Conservation (phyloP, 2,797 vertebrate genomes). For the Cottoperca gobio region DNA sequence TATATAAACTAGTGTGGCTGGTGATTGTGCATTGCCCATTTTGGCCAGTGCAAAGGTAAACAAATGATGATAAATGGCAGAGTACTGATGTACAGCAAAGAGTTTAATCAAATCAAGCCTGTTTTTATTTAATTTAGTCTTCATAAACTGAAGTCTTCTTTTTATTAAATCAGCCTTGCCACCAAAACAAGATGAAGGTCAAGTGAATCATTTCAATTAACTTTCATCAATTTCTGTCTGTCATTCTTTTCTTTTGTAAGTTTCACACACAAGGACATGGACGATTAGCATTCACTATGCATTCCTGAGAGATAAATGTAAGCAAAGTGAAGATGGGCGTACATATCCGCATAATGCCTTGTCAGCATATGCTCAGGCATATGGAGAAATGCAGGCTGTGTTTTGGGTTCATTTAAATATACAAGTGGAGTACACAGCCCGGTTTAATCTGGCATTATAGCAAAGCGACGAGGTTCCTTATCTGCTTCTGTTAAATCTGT, state of each 20-base stretch:
- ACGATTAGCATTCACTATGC: slow-evolving; percentile 15
- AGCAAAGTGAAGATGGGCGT: background rate
- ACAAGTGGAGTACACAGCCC: background rate
- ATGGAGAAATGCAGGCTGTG: background rate
- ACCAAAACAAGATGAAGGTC: slow-evolving; percentile 26
- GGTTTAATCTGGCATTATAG: slow-evolving; percentile 7
- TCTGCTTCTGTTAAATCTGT: slow-evolving; percentile 24
- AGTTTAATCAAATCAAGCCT: slow-evolving; percentile 24
- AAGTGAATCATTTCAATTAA: slow-evolving; percentile 27
- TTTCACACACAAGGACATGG: slow-evolving; percentile 25
- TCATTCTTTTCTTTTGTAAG: slow-evolving; percentile 26
- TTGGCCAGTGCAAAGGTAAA: background rate
- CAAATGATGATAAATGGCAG: background rate
- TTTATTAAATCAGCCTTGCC: slow-evolving; percentile 26
- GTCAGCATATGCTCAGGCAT: slow-evolving; percentile 21
- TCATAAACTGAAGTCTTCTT: slow-evolving; percentile 22
- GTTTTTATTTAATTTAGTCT: slow-evolving; percentile 14
- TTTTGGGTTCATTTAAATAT: slow-evolving; percentile 26
- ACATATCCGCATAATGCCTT: slow-evolving; percentile 7
- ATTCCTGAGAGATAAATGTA: background rate
- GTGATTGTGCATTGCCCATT: background rate
- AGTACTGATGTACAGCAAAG: slow-evolving; percentile 1
- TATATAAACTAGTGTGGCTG: background rate
- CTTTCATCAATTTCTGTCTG: background rate
- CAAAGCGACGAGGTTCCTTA: background rate